Conservation (phyloP, 2,888 invertebrate species). For the Heliothis peltigera region DNA sequence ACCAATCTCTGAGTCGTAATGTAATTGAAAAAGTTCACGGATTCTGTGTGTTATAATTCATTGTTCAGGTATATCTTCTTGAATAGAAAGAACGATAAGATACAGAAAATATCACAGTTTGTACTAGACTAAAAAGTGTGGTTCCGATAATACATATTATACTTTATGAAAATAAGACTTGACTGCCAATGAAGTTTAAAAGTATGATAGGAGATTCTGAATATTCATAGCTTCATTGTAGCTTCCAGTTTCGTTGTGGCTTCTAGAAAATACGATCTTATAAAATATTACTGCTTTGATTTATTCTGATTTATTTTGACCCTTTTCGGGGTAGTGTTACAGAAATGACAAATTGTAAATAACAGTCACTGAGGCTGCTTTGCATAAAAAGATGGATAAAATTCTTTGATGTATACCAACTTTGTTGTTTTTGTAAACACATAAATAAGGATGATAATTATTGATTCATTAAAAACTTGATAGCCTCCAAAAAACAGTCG, state of each 20-base stretch:
- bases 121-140: slow-evolving; percentile 12
- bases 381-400: background rate
- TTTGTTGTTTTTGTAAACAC: background rate
- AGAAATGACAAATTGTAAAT: background rate
- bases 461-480: background rate
- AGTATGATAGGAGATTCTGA: slow-evolving; percentile 48
- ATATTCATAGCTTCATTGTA: slow-evolving; percentile 56
- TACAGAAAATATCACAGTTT: slow-evolving; percentile 5
- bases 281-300: slow-evolving; percentile 30
- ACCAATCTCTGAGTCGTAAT: slow-evolving; percentile 20
- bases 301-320: slow-evolving; percentile 5
- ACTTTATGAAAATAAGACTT: slow-evolving; percentile 27
- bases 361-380: background rate
- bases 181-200: slow-evolving; percentile 33
- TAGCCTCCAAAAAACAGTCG: background rate
- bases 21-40: slow-evolving; percentile 21
- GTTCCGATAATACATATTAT: slow-evolving; percentile 32
- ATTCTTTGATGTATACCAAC: background rate
- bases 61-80: slow-evolving; percentile 12
- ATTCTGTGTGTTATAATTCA: slow-evolving; percentile 19
- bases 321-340: background rate
- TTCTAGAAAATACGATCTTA: slow-evolving; percentile 37
- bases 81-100: slow-evolving; percentile 4
- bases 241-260: slow-evolving; percentile 32
- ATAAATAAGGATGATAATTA: too few species aligned